Base-by-base conservation (phyloP, 2,888 invertebrate genomes). In the Scotopteryx bipunctaria region DNA sequence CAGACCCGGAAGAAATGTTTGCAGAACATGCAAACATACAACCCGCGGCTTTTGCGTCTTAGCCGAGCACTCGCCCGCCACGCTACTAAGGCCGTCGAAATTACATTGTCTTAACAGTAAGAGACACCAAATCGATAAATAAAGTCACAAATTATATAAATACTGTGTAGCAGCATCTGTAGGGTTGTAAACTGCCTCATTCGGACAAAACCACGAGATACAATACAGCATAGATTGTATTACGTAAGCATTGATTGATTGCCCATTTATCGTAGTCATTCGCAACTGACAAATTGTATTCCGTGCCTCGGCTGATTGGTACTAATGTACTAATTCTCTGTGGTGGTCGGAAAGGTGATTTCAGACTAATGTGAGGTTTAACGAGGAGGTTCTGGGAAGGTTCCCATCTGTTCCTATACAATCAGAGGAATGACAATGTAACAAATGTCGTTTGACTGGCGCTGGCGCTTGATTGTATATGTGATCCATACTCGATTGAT, bases 351-450 rank as follows among this genome's bases (percentile, higher is more conserved):
- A 53, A 58, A 50, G 49, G 41, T 41, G 48, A 58, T 58, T 59
- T 55, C 51, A 57, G 48, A 55, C 58, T 48, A 55, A 57, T 53
- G 49, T 13, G 40, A 49, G 56, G 48, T 51, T 51, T 62, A 62
- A 60, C 57, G 60, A 59, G 61, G 32, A 40, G 36, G 46, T 63
- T 63, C 62, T 42, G 11, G 51, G 61, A 65, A 65, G 52, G 55
- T 55, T 47, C 36, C 42, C 44, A 13, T 31, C 32, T 38, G 40
- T 27, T 36, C 41, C 42, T 23, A 14, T 38, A 50, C 52, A 56
- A 59, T 56, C 57, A 59, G 52, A 53, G 11, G 50, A 55, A 57
- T 61, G 59, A 59, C 57, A 59, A 46, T 52, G 49, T 56, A 50
- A 59, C 49, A 55, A 57, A 61, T 58, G 52, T 57, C 51, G 44